Evolutionary conservation across 2,797 vertebrate genomes (phyloP), one percentile per base, ranked within the genome.

Genomic region (Erpetoichthys calabaricus): DNA sequence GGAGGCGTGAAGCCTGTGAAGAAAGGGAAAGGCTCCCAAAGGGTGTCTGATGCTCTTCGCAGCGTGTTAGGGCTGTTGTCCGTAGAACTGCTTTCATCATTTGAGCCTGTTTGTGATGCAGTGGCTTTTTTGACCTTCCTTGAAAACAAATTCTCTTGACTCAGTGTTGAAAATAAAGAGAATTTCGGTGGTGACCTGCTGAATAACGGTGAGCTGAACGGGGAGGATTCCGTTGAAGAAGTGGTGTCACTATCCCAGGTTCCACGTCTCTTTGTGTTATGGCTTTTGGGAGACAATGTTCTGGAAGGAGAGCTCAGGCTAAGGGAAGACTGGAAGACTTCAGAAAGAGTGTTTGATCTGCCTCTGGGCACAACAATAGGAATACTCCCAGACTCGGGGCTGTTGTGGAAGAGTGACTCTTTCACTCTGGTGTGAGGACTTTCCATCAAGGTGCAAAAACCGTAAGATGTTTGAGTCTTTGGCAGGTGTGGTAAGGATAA

Each of bases 371-470:
- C 63, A 62, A 84, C 63, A 64, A 88, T 60, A 9, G 86, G 80
- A 58, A 86, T 67, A 0, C 59, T 60, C 42, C 54, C 62, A 44
- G 72, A 73, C 52, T 57, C 53, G 1, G 80, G 63, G 45, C 87
- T 83, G 1, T 77, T 66, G 10, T 92, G 87, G 81, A 91, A 93
- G 64, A 97, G 85, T 0, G 92, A 96, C 72, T 97, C 94, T 67
- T 93, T 97, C 51, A 89, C 81, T 57, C 92, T 80, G 25, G 89
- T 95, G 74, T 95, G 90, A 4, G 93, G 94, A 60, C 92, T 96
- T 77, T 97, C 94, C 59, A 95, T 76, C 63, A 98, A 72, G 3
- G 91, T 87, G 70, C 91, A 97, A 72, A 98, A 98, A 47, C 95
- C 95, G 0, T 98, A 98, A 62, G 88, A 89, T 52, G 89, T 91